Evolutionary conservation across 1,140 invertebrate species (phyloP).

Genomic region (Drosophila ficusphila): DNA sequence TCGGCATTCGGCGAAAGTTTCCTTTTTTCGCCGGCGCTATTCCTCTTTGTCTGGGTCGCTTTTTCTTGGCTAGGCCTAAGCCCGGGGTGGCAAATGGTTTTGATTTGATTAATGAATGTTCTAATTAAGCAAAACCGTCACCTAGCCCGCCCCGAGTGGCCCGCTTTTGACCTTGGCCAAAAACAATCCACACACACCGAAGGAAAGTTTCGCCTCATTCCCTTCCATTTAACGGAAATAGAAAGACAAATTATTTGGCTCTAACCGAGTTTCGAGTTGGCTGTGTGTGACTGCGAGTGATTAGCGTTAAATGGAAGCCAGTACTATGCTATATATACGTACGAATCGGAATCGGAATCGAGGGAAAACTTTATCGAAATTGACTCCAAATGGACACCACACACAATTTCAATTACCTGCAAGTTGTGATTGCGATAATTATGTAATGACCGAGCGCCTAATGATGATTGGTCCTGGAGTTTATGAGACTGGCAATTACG

Average conservation of each 20-base stretch:
- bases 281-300: constrained; percentile 77
- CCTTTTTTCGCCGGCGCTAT: constrained; percentile 36
- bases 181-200: constrained; percentile 47
- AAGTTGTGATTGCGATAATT: constrained; percentile 74
- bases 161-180: constrained; percentile 74
- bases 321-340: too few relatives aligned
- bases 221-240: constrained; percentile 44
- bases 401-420: constrained; percentile 77
- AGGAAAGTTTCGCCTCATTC: constrained; percentile 13
- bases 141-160: constrained; percentile 63
- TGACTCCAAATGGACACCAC: constrained; percentile 73
- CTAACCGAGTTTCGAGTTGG: constrained; percentile 48
- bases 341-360: constrained; percentile 23
- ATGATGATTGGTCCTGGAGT: constrained; percentile 69
- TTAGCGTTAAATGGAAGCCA: constrained; percentile 78
- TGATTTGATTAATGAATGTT: constrained; percentile 84
- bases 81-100: constrained; percentile 82
- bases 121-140: constrained; percentile 84
- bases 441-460: constrained; percentile 74
- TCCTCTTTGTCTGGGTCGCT: constrained; percentile 24
- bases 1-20: constrained; percentile 76
- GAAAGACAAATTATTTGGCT: constrained; percentile 79
- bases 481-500: constrained; percentile 72
- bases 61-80: constrained; percentile 40
- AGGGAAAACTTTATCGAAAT: constrained; percentile 78